Base-by-base conservation (phyloP, 2,797 vertebrate species). In the Alauda arvensis region DNA sequence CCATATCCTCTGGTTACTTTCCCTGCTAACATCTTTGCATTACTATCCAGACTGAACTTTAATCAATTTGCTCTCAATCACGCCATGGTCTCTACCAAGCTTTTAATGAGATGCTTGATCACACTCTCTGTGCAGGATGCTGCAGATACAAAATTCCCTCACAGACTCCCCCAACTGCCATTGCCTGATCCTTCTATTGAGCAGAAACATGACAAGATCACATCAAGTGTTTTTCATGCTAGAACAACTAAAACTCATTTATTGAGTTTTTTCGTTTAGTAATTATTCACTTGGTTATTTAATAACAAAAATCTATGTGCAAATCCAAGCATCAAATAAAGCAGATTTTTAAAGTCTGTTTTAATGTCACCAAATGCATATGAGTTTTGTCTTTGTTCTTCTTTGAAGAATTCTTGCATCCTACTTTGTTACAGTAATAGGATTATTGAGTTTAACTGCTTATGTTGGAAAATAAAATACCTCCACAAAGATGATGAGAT, bases 41-140 rank as follows among this genome's bases (percentile, higher is more conserved):
- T 74, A 60, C 40, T 74, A 85, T 29, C n/a, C 51, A 77, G 49
- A 17, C 57, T 74, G 57, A 91, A 60, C 42, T 84, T 57, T 18
- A 91, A 82, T 77, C 63, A 49, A 26, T 86, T 93, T 91, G 19
- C 76, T 77, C 16, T 84, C 78, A 79, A 25, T 39, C 23, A 55
- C 25, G 7, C 29, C n/a, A 45, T 43, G 26, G 10, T 56, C 39
- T 49, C 45, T 56, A 56, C 48, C 1, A 1, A 70, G 61, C 42
- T 77, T 78, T 84, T 74, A 81, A 86, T 77, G 46, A 89, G 63
- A 89, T 70, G 48, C 49, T 67, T 77, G 77, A 67, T 92, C 88
- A 89, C 63, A 46, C 12, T 85, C 14, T 28, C 72, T 59, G 61
- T 60, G 45, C 34, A 66, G 42, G 39, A 63, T 66, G 65, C 51